phyloP scores from a whole-genome alignment of 2,888 invertebrate genomes.

The Mechanitis mazaeus region DNA sequence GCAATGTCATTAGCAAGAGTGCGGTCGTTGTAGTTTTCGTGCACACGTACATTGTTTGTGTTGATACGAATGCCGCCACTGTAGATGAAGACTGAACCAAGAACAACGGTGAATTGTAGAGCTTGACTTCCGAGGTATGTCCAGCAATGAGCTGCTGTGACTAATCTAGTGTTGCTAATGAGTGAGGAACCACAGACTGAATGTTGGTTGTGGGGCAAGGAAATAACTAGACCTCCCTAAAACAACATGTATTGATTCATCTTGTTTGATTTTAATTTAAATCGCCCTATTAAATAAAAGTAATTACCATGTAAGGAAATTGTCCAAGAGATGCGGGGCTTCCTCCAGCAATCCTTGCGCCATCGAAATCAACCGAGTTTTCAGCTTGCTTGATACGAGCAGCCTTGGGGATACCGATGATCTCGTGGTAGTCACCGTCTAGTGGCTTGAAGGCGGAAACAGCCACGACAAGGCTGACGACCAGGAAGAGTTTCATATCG shows the following conservation, averaged over 20 bases:
- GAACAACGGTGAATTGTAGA: conserved; percentile 42
- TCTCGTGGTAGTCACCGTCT: conserved; percentile 28
- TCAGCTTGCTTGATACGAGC: conserved; percentile 30
- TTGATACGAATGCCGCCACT: conserved; percentile 36
- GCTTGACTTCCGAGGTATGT: conserved; percentile 39
- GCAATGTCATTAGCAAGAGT: conserved; percentile 40
- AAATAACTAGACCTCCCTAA: conserved; percentile 43
- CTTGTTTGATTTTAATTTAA: no score
- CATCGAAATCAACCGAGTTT: conserved; percentile 28
- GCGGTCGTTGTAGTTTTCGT: conserved; percentile 34
- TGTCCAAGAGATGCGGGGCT: conserved; percentile 25
- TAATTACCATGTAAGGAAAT: conserved; percentile 22
- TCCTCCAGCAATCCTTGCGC: conserved; percentile 31
- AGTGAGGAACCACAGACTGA: conserved; percentile 52
- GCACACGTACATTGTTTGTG: conserved; percentile 34
- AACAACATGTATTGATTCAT: not conserved
- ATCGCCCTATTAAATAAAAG: not conserved
- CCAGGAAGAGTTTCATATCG: conserved; percentile 3
- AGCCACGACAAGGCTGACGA: conserved; percentile 4
- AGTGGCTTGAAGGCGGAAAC: conserved; percentile 20
- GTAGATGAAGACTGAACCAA: conserved; percentile 41
- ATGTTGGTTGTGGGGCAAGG: conserved; percentile 33
- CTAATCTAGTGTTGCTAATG: conserved; percentile 35
- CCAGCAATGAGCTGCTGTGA: conserved; percentile 50
- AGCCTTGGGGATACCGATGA: conserved; percentile 29